These are phyloP conservation scores for Micrasema minimum DNA, from an alignment of 1,140 invertebrate species.

Conservation along the genomic window DNA sequence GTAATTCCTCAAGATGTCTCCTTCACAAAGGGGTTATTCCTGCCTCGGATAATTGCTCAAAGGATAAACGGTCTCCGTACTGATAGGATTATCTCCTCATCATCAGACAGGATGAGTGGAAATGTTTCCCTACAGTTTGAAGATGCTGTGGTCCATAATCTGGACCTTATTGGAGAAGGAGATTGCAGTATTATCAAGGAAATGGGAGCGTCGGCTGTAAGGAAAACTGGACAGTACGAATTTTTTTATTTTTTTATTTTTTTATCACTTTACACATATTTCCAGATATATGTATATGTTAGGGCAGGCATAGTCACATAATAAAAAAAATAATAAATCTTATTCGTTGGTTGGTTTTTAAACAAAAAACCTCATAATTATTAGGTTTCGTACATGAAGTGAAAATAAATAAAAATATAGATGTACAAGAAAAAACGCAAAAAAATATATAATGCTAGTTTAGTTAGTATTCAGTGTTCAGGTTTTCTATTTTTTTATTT, in stretches of 20 bases:
- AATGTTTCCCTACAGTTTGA: constrained; percentile 44
- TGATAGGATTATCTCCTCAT: constrained; percentile 39
- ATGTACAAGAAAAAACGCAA: too few relatives aligned
- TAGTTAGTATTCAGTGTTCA: too few relatives aligned
- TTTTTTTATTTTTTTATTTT: constrained; percentile 1
- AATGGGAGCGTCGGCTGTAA: constrained; percentile 37
- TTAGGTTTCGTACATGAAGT: too few relatives aligned
- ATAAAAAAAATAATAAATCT: too few relatives aligned
- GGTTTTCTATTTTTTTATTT: too few relatives aligned
- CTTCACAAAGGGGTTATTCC: constrained; percentile 43
- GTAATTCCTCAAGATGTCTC: constrained; percentile 39
- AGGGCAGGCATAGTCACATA: too few relatives aligned
- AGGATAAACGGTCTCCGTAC: constrained; percentile 33
- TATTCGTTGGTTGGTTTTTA: too few relatives aligned
- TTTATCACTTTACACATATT: too few relatives aligned
- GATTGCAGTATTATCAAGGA: constrained; percentile 42
- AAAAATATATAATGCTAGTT: too few relatives aligned
- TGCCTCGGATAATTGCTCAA: constrained; percentile 42
- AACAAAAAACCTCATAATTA: too few relatives aligned
- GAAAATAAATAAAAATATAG: too few relatives aligned
- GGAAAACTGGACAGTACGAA: constrained; percentile 44
- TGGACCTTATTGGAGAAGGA: constrained; percentile 35
- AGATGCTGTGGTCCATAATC: constrained; percentile 39
- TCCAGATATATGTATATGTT: too few relatives aligned
- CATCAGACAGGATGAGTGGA: constrained; percentile 28